Percentiles rank a stretch among this genome's conserved stretches.
phyloP scores from a whole-genome alignment of 2,888 invertebrate species.

The Dryobotodes eremita region DNA sequence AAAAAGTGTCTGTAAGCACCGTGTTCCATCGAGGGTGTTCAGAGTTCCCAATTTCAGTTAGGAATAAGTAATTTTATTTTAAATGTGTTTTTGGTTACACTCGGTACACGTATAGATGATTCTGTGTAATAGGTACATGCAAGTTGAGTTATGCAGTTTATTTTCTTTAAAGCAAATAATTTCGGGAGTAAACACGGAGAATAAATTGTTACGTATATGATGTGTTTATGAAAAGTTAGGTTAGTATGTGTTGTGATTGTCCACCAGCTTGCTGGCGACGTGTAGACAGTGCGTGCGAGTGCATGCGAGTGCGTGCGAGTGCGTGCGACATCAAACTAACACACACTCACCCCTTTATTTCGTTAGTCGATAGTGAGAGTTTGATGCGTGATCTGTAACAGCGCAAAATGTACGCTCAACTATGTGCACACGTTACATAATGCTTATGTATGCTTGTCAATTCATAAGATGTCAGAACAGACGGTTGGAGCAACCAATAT shows the following conservation, averaged over 20 bases:
- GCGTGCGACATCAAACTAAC: conserved; percentile 80
- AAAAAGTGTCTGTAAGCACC: not conserved
- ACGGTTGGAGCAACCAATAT: conserved; percentile 13
- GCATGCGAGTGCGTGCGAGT: conserved; percentile 47
- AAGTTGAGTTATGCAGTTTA: not conserved
- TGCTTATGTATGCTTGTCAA: conserved; percentile 21
- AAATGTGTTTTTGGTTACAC: no score
- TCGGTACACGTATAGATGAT: not conserved
- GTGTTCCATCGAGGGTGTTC: not conserved
- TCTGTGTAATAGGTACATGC: not conserved
- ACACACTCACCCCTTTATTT: conserved; percentile 85
- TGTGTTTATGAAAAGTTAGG: not conserved
- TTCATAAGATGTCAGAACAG: not conserved
- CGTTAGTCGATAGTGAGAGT: conserved; percentile 81
- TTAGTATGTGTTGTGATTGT: not conserved
- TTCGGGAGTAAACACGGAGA: not conserved
- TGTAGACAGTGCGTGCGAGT: conserved; percentile 22
- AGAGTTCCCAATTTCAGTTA: no score
- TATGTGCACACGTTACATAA: conserved; percentile 40
- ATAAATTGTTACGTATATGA: not conserved
- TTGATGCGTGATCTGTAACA: conserved; percentile 84
- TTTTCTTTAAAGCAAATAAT: not conserved
- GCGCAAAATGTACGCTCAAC: conserved; percentile 74
- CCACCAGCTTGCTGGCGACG: not conserved
- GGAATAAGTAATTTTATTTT: not conserved